A percentile compares a stretch with the other conserved stretches of the same genome.
Evolutionary conservation across 2,113 vertebrate species (phyloP).

Genomic region (Hippopotamus amphibius): DNA sequence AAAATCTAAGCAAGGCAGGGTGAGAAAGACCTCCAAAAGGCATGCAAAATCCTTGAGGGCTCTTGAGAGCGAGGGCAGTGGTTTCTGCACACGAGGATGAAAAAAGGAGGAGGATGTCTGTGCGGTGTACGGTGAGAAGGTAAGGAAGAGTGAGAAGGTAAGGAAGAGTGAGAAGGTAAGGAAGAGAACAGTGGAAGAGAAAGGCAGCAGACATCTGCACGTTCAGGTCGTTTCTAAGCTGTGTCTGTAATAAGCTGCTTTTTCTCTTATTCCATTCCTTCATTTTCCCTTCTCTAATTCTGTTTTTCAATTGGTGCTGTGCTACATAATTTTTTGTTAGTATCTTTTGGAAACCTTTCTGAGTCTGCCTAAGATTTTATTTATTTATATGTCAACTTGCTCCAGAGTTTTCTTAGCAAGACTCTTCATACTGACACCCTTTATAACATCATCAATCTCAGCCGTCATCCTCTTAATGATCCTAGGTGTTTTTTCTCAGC

Average conservation of each 20-base stretch:
- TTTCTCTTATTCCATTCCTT: not conserved
- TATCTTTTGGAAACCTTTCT: not conserved
- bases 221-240: not conserved
- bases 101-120: not conserved
- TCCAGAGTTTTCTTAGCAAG: not conserved
- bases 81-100: not conserved
- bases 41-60: not conserved
- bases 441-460: not conserved
- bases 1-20: not conserved
- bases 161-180: too few species aligned
- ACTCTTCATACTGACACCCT: not conserved
- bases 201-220: not conserved
- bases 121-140: too few species aligned
- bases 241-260: not conserved
- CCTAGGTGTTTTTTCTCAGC: not conserved
- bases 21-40: not conserved
- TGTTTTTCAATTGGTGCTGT: not conserved
- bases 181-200: not conserved
- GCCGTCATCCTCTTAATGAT: not conserved
- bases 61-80: not conserved
- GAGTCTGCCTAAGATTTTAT: not conserved
- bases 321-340: not conserved
- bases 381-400: not conserved
- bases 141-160: too few species aligned
- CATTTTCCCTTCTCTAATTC: slow-evolving; percentile 1